Conservation (phyloP, 2,888 invertebrate genomes). For the Salticus scenicus region DNA sequence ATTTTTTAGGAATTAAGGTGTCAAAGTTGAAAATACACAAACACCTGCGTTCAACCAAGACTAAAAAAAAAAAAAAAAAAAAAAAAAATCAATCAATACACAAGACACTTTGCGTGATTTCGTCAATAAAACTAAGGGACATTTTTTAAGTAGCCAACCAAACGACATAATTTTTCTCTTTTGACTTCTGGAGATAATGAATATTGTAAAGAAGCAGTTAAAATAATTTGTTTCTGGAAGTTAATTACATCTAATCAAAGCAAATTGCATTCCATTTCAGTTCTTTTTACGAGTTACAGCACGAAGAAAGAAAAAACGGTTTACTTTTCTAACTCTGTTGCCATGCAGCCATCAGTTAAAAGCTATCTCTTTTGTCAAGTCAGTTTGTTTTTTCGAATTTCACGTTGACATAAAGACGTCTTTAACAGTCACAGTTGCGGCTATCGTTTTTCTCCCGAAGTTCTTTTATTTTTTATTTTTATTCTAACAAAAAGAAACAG, state of each 20-base stretch:
- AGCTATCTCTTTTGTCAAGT: constrained; percentile 12
- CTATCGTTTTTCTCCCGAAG: constrained; percentile 49
- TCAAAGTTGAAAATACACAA: too few relatives aligned
- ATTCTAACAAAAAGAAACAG: constrained; percentile 7
- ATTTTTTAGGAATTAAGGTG: too few relatives aligned
- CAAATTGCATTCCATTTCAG: not conserved
- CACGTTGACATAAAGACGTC: constrained; percentile 54
- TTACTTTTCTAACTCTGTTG: constrained; percentile 7
- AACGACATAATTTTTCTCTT: too few relatives aligned
- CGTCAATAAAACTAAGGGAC: too few relatives aligned
- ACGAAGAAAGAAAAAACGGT: not conserved
- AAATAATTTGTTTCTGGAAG: not conserved
- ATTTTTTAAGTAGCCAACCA: too few relatives aligned
- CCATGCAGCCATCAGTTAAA: constrained; percentile 14
- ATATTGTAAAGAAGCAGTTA: not conserved
- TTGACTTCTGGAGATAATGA: not conserved
- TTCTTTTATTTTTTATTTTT: not conserved
- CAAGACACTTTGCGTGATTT: too few relatives aligned
- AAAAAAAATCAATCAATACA: too few relatives aligned
- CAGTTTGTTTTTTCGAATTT: constrained; percentile 27
- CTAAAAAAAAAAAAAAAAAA: too few relatives aligned
- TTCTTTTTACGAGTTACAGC: not conserved
- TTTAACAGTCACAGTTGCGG: constrained; percentile 26
- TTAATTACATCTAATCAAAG: constrained; percentile 2
- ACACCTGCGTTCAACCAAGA: too few relatives aligned